phyloP scores from a whole-genome alignment of 1,140 invertebrate species.

The Drosophila orena region DNA sequence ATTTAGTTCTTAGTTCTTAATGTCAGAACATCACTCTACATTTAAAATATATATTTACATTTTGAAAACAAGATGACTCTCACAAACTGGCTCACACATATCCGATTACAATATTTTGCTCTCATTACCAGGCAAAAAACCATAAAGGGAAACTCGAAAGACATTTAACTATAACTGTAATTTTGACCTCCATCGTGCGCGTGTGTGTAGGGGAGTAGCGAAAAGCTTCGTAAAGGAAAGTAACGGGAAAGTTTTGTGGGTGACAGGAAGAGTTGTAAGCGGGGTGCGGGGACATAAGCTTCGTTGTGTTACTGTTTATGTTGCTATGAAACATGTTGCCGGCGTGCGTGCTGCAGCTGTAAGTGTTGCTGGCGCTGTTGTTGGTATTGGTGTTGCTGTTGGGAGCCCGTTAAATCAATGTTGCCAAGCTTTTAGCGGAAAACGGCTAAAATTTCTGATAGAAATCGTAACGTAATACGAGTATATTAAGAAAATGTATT shows the following conservation, averaged over 20 bases:
- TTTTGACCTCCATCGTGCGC: neutral
- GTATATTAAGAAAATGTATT: too few relatives aligned
- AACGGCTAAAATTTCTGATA: neutral
- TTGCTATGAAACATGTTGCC: conserved; percentile 9
- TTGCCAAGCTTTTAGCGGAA: neutral
- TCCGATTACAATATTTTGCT: too few relatives aligned
- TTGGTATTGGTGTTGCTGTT: conserved; percentile 4
- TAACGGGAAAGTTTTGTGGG: conserved; percentile 9
- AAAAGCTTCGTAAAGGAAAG: conserved; percentile 58
- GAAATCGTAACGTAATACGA: too few relatives aligned
- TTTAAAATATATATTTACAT: too few relatives aligned
- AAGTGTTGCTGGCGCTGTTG: neutral
- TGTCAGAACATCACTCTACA: too few relatives aligned
- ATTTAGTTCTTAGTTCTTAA: too few relatives aligned
- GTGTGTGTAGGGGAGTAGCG: conserved; percentile 10
- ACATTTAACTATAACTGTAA: neutral
- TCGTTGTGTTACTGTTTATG: neutral
- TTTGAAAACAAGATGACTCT: too few relatives aligned
- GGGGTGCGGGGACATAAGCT: neutral
- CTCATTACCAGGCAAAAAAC: neutral
- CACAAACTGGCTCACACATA: too few relatives aligned
- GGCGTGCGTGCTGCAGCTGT: conserved; percentile 2
- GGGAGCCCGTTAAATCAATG: neutral
- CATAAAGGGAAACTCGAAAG: neutral
- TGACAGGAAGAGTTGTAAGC: neutral